Conservation (phyloP, 2,888 invertebrate genomes). For the Pilophorus perplexus region DNA sequence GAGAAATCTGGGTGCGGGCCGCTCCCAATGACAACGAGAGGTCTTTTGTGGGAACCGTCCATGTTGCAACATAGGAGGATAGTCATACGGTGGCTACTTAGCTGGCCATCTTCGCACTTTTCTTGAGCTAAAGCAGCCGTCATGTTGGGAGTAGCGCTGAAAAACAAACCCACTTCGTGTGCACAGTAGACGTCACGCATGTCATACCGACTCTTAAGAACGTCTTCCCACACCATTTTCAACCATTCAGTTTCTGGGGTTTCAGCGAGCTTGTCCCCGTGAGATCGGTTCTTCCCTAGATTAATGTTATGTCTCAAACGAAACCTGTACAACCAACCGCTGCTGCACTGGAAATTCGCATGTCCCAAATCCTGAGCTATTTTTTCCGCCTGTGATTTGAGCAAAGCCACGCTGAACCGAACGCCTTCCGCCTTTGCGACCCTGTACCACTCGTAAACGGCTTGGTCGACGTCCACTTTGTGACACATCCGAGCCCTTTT, state of each 20-base stretch:
- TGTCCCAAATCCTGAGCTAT: neutral
- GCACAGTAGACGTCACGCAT: neutral
- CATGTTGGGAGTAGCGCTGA: constrained; percentile 45
- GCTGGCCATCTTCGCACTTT: constrained; percentile 44
- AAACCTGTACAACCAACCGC: neutral
- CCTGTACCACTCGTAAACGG: neutral
- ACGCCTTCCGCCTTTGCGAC: neutral
- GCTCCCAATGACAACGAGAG: constrained; percentile 47
- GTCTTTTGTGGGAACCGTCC: constrained; percentile 48
- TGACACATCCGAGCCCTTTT: neutral
- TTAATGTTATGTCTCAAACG: neutral
- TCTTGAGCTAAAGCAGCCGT: neutral
- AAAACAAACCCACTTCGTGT: constrained; percentile 46
- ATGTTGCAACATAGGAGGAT: constrained; percentile 48
- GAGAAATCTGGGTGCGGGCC: constrained; percentile 6
- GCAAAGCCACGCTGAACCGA: neutral
- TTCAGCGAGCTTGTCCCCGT: neutral
- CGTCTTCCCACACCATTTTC: neutral
- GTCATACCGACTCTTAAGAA: neutral
- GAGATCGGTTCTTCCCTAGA: neutral
- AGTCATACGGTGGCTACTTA: constrained; percentile 45
- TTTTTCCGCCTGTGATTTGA: neutral
- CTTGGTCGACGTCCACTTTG: neutral
- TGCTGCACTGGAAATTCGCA: neutral
- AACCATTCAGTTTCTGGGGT: constrained; percentile 1